phyloP scores from a whole-genome alignment of 2,797 vertebrate species.

The Gymnothorax reevesii region DNA sequence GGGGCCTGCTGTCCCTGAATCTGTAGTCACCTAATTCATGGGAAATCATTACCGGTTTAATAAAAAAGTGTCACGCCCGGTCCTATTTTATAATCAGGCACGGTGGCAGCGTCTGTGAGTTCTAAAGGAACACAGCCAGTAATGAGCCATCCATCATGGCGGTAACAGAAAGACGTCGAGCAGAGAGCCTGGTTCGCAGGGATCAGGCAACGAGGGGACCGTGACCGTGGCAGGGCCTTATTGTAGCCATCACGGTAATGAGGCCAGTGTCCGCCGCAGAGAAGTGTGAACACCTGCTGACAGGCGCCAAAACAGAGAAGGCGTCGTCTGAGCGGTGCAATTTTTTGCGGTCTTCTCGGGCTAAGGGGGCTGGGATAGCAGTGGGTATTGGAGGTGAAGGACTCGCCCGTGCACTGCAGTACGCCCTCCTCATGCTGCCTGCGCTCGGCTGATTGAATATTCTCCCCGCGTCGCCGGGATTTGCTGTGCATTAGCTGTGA shows the following conservation, averaged over 20 bases:
- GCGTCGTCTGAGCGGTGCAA: background rate
- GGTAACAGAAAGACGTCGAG: background rate
- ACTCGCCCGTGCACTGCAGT: background rate
- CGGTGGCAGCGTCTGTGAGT: background rate
- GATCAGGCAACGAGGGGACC: background rate
- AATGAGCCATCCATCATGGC: background rate
- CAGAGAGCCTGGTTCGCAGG: background rate
- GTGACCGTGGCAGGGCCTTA: background rate
- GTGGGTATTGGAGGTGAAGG: background rate
- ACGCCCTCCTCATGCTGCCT: background rate
- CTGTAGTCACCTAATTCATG: background rate
- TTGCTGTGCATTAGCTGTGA: background rate
- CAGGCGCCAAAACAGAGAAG: background rate
- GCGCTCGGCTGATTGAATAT: background rate
- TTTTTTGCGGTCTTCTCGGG: background rate
- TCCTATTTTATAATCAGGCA: background rate
- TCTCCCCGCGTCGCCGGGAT: background rate
- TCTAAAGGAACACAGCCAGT: background rate
- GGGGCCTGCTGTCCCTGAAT: background rate
- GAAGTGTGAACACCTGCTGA: background rate
- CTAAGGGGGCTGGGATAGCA: background rate
- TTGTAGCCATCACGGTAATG: background rate
- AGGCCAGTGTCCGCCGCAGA: background rate
- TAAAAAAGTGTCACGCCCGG: background rate
- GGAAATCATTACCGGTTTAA: background rate